Evolutionary conservation across 2,888 invertebrate genomes (phyloP), one percentile per base, ranked within the genome.

Genomic region (Heliconius sara): DNA sequence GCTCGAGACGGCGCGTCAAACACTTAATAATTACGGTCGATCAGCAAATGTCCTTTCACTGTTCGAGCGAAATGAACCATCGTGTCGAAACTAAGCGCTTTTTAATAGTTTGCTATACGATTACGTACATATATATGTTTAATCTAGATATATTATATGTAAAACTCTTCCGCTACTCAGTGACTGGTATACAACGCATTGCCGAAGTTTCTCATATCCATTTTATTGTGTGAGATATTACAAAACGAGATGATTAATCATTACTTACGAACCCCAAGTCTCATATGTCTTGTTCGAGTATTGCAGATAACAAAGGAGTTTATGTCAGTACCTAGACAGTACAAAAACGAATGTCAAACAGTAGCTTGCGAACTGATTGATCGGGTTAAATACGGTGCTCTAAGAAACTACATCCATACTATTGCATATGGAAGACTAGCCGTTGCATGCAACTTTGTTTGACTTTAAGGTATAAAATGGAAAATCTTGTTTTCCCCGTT

Each of bases 31-130:
- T 78, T 76, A 76, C 27, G 75, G 43, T 4, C 65, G 65, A 30
- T 60, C 66, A 57, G 78, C 81, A 78, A 77, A 78, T 79, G 81
- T 85, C 86, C 85, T 87, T 86, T 87, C 86, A 85, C 85, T 84
- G 82, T 80, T 79, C 81, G 79, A 77, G 73, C 76, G 67, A 70
- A 82, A 84, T 85, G 84, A 83, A 83, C 83, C 83, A 7, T 84
- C 83, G 68, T 79, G 79, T 75, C 75, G 70, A 79, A 75, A 79
- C 77, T 68, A 70, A 78, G 63, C 70, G 68, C 43, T 70, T 63
- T 68, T 47, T 66, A 70, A 67, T 73, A 70, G 75, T 76, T 73
- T 76, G 57, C 47, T 78, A 19, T 71, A 52, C 16, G 4, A 47
- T 47, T 16, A 34, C 34, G 39, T 39, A 52, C 47, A 19, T 52